phyloP scores from a whole-genome alignment of 2,888 invertebrate genomes.

The Lumbricus terrestris region DNA sequence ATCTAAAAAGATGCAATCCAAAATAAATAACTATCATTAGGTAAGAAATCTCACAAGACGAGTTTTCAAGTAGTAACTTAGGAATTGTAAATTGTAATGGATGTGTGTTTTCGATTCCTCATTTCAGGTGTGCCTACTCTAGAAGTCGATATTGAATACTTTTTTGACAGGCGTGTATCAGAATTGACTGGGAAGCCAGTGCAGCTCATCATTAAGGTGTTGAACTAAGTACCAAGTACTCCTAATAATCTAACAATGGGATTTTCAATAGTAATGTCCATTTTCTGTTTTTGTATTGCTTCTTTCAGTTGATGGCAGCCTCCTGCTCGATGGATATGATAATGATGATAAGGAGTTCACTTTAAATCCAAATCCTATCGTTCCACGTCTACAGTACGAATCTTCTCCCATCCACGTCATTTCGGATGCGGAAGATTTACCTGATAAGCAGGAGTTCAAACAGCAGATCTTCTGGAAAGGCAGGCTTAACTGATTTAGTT shows the following conservation, averaged over 20 bases:
- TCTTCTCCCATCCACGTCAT: background rate
- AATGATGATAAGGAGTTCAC: background rate
- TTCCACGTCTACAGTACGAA: background rate
- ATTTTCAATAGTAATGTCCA: background rate
- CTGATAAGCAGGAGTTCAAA: background rate
- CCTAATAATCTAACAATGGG: background rate
- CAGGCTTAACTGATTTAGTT: background rate
- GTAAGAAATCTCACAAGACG: background rate
- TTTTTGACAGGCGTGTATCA: background rate
- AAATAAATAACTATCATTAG: too few relatives aligned
- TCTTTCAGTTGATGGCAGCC: slow-evolving; percentile 3
- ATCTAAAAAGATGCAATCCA: too few relatives aligned
- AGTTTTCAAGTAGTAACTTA: background rate
- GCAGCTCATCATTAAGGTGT: background rate
- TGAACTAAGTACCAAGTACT: background rate
- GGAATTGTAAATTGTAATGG: too few relatives aligned
- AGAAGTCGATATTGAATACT: background rate
- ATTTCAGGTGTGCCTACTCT: background rate
- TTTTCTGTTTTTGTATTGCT: background rate
- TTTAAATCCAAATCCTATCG: background rate
- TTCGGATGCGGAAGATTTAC: background rate
- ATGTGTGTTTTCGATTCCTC: background rate
- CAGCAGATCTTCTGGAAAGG: background rate
- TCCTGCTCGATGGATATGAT: background rate
- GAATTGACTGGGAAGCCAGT: background rate